A percentile compares a stretch with the other conserved stretches of the same genome.
phyloP scores from a whole-genome alignment of 2,888 invertebrate species.

The Yponomeuta cagnagella region DNA sequence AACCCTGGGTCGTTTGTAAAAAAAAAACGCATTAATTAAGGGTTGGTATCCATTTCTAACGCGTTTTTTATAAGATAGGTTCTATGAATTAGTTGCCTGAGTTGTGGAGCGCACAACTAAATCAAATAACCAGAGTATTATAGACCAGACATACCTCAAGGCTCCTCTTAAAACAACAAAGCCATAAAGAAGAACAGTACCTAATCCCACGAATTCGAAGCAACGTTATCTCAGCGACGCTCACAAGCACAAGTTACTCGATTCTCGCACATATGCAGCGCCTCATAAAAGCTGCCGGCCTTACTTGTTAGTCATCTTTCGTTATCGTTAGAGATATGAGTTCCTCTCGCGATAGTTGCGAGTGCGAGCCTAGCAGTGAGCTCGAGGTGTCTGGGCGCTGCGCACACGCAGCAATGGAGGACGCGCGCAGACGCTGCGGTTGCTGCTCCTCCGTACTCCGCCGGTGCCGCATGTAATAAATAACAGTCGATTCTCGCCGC shows the following conservation, averaged over 20 bases:
- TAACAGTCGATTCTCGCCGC: not conserved
- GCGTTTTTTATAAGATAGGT: too few relatives aligned
- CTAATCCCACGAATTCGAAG: too few relatives aligned
- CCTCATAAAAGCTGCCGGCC: conserved; percentile 11
- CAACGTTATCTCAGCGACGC: too few relatives aligned
- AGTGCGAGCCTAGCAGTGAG: not conserved
- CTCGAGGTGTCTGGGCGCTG: not conserved
- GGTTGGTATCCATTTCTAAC: too few relatives aligned
- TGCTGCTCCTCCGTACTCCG: not conserved
- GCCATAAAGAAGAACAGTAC: not conserved
- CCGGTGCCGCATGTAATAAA: not conserved
- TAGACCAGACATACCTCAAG: conserved; percentile 26
- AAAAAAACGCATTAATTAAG: too few relatives aligned
- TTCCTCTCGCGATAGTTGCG: conserved; percentile 27
- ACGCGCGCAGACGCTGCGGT: not conserved
- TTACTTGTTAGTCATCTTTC: conserved; percentile 46
- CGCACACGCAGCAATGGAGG: not conserved
- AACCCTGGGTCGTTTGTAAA: too few relatives aligned
- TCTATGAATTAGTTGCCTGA: too few relatives aligned
- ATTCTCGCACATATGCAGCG: not conserved
- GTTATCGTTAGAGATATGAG: conserved; percentile 50
- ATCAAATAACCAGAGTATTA: too few relatives aligned
- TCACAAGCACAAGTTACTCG: too few relatives aligned
- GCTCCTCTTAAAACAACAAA: not conserved
- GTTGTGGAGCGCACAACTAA: too few relatives aligned